Conservation (phyloP, 2,888 invertebrate genomes). For the Dolomedes plantarius region DNA sequence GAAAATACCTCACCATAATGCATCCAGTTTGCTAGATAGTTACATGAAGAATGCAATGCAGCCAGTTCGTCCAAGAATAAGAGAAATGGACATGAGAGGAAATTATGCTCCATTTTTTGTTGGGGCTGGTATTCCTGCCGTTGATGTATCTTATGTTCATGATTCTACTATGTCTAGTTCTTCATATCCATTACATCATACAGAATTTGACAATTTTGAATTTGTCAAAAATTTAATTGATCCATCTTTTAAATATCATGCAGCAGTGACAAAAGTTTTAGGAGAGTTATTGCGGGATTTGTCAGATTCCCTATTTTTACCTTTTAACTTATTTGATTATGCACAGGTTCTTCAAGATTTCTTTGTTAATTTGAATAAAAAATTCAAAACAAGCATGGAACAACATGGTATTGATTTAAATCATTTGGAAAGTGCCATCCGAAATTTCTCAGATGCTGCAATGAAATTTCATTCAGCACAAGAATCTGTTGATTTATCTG, state of each 20-base stretch:
- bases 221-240: slow-evolving; percentile 75
- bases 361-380: slow-evolving; percentile 46
- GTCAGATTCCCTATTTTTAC: slow-evolving; percentile 77
- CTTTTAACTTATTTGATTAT: slow-evolving; percentile 77
- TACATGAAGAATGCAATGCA: slow-evolving; percentile 70
- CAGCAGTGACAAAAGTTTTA: slow-evolving; percentile 75
- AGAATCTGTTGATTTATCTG: slow-evolving; percentile 72
- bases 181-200: slow-evolving; percentile 78
- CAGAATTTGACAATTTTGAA: slow-evolving; percentile 77
- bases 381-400: slow-evolving; percentile 36
- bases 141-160: slow-evolving; percentile 72
- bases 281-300: slow-evolving; percentile 77
- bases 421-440: slow-evolving; percentile 71
- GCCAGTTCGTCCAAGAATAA: slow-evolving; percentile 70
- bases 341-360: slow-evolving; percentile 74
- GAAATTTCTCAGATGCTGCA: slow-evolving; percentile 73
- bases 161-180: slow-evolving; percentile 54
- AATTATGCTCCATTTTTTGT: slow-evolving; percentile 73
- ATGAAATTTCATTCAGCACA: slow-evolving; percentile 72
- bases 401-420: slow-evolving; percentile 51
- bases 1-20: slow-evolving; percentile 15
- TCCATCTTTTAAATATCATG: slow-evolving; percentile 75
- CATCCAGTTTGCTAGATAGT: slow-evolving; percentile 58
- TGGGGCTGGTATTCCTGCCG: slow-evolving; percentile 73
- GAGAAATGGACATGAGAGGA: slow-evolving; percentile 72